Evolutionary conservation across 2,888 invertebrate species (phyloP).

Genomic region (Mesoligia furuncula): DNA sequence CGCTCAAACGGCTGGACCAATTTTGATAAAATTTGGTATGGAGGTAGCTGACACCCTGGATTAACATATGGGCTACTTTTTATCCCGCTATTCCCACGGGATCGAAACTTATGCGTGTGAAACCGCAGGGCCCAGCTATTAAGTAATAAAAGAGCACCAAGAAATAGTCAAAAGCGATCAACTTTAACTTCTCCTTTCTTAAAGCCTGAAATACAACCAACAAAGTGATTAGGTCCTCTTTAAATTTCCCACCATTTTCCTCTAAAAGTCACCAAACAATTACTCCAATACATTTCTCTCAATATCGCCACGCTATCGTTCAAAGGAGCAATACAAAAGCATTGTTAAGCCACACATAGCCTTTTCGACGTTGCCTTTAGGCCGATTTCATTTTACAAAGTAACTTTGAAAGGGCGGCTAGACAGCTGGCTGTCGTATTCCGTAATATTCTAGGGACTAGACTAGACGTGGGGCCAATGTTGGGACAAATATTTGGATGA

Average conservation of each 20-base stretch:
- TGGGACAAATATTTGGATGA: slow-evolving; percentile 1
- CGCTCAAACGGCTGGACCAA: too few relatives aligned
- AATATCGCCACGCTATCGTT: slow-evolving; percentile 53
- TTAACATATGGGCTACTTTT: too few relatives aligned
- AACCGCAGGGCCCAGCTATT: too few relatives aligned
- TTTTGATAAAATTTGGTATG: too few relatives aligned
- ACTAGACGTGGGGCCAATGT: slow-evolving; percentile 42
- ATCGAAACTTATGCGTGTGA: too few relatives aligned
- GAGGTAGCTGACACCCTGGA: too few relatives aligned
- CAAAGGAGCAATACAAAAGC: slow-evolving; percentile 59
- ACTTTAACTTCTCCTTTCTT: background rate
- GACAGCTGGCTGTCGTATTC: slow-evolving; percentile 71
- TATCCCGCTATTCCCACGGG: too few relatives aligned
- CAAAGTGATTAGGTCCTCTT: slow-evolving; percentile 19
- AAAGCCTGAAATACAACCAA: background rate
- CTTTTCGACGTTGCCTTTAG: slow-evolving; percentile 74
- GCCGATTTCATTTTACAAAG: slow-evolving; percentile 84
- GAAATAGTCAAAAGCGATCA: background rate
- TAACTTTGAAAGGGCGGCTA: slow-evolving; percentile 70
- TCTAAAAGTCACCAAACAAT: slow-evolving; percentile 26
- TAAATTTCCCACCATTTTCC: slow-evolving; percentile 1
- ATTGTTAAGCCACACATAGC: slow-evolving; percentile 71
- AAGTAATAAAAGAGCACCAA: background rate
- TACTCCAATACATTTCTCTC: slow-evolving; percentile 47
- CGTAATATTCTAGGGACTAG: slow-evolving; percentile 61